phyloP scores from a whole-genome alignment of 1,140 invertebrate species.

The Drosophila sechellia region DNA sequence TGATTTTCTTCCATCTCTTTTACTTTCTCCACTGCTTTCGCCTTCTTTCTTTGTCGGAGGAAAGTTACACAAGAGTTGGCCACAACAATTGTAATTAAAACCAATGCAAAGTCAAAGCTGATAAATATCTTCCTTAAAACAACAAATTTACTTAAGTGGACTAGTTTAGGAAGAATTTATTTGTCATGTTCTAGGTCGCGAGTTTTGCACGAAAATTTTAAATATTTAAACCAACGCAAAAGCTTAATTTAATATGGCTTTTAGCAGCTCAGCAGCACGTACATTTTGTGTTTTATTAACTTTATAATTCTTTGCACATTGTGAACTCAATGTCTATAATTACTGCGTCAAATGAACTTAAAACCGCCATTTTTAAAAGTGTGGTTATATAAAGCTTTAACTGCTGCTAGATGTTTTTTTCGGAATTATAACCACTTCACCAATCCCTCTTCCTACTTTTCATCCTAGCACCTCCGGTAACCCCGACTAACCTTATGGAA shows the following conservation, averaged over 20 bases:
- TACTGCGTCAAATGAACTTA: background rate
- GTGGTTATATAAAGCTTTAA: slow-evolving; percentile 32
- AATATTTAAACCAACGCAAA: background rate
- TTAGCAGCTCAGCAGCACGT: no score
- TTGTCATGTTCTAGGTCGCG: background rate
- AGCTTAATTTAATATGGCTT: no score
- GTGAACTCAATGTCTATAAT: background rate
- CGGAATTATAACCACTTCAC: background rate
- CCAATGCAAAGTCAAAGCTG: slow-evolving; percentile 51
- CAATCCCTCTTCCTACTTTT: background rate
- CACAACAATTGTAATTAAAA: slow-evolving; percentile 80
- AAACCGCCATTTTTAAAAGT: background rate
- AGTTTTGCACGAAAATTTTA: background rate
- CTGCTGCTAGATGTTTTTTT: slow-evolving; percentile 48
- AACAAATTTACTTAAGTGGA: background rate
- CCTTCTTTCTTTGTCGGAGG: slow-evolving; percentile 1
- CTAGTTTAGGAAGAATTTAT: background rate
- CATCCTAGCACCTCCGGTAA: background rate
- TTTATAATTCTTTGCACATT: background rate
- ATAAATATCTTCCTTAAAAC: slow-evolving; percentile 60
- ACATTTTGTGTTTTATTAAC: no score
- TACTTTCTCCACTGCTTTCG: background rate
- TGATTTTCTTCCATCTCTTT: background rate
- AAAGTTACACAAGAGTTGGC: slow-evolving; percentile 49
- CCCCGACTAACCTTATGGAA: slow-evolving; percentile 44